Evolutionary conservation across 2,888 invertebrate species (phyloP).

Genomic region (Gonocerus acuteangulatus): DNA sequence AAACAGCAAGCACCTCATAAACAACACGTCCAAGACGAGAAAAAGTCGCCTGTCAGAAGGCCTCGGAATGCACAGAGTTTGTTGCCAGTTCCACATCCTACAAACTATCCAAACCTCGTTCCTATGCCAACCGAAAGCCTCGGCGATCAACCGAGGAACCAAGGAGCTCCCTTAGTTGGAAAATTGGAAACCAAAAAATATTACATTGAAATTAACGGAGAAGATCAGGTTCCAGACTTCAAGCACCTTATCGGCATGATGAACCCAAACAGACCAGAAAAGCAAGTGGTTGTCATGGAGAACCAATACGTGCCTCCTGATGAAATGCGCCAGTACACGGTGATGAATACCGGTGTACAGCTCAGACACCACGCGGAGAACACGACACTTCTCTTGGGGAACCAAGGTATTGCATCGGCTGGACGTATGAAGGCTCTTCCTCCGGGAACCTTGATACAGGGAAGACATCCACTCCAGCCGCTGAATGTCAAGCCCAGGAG

Average conservation of each 20-base stretch:
- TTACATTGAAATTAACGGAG: not conserved
- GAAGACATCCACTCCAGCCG: too few relatives aligned
- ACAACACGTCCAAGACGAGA: not conserved
- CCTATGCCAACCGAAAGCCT: not conserved
- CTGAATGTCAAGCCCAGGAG: too few relatives aligned
- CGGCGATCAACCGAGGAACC: not conserved
- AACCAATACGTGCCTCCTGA: not conserved
- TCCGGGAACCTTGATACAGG: too few relatives aligned
- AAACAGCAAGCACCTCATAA: not conserved
- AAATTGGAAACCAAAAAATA: conserved; percentile 12
- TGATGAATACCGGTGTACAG: conserved; percentile 7
- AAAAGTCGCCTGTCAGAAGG: not conserved
- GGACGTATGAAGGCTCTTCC: too few relatives aligned
- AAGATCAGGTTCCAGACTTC: not conserved
- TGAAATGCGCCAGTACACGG: not conserved
- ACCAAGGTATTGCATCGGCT: not conserved
- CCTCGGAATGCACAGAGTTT: not conserved
- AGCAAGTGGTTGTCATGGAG: conserved; percentile 1
- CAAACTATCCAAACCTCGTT: too few relatives aligned
- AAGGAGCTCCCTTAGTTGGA: not conserved
- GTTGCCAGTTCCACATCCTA: not conserved
- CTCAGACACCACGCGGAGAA: conserved; percentile 8
- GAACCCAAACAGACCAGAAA: not conserved
- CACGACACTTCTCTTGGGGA: conserved; percentile 3
- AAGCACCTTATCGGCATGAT: conserved; percentile 2